Percentiles rank a stretch among this genome's conserved stretches.
Evolutionary conservation across 1,140 invertebrate species (phyloP).

Genomic region (Bombus picipes): DNA sequence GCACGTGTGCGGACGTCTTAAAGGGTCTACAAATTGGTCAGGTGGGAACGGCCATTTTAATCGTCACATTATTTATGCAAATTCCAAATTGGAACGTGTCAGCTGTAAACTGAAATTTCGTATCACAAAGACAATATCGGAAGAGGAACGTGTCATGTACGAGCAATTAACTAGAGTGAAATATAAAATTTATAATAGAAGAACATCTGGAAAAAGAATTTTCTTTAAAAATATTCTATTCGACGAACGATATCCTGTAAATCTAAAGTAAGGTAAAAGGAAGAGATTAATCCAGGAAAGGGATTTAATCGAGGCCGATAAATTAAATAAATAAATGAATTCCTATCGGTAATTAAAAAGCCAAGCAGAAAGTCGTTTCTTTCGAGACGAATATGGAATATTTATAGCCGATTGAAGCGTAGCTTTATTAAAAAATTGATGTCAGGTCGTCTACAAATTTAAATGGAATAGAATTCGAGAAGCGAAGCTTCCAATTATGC

Average conservation of each 20-base stretch:
- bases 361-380: neutral
- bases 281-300: neutral
- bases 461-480: neutral
- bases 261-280: neutral
- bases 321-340: neutral
- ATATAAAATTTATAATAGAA: neutral
- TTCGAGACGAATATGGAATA: too few species aligned
- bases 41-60: neutral
- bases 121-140: neutral
- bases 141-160: neutral
- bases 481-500: neutral
- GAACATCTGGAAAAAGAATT: neutral
- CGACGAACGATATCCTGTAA: too few species aligned
- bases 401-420: neutral
- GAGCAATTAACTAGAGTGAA: too few species aligned
- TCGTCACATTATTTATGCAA: neutral
- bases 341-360: too few species aligned
- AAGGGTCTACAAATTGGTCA: neutral
- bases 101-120: neutral
- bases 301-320: neutral
- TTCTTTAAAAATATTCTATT: neutral
- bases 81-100: neutral
- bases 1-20: neutral
- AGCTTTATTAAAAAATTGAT: neutral
- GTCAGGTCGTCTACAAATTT: neutral